These are phyloP conservation scores for Octodonta nipae DNA, from an alignment of 2,888 invertebrate genomes.

Conservation along the genomic window DNA sequence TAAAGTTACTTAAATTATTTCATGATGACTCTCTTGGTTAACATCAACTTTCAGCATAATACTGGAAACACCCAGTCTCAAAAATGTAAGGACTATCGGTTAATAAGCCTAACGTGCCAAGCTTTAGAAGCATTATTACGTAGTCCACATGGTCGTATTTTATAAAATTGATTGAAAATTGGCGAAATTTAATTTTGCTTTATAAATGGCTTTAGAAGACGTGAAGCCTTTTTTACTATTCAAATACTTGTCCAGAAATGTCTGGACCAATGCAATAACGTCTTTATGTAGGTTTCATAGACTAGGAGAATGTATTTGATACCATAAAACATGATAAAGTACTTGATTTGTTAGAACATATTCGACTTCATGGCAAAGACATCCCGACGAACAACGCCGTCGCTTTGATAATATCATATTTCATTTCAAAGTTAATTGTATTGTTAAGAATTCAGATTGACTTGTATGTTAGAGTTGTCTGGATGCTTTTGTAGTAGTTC, in stretches of 20 bases:
- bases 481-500: too few species aligned
- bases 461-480: too few species aligned
- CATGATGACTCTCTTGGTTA: neutral
- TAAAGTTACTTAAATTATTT: constrained; percentile 1
- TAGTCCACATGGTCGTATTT: neutral
- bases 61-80: neutral
- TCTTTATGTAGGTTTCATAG: constrained; percentile 1
- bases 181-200: neutral
- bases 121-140: neutral
- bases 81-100: constrained; percentile 1
- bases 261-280: neutral
- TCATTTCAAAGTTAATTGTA: too few species aligned
- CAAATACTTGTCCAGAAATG: neutral
- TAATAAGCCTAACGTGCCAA: constrained; percentile 1
- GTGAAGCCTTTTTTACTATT: neutral
- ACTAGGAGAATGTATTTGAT: constrained; percentile 1
- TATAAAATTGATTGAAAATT: neutral
- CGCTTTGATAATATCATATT: too few species aligned
- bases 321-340: neutral
- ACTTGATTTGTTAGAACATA: constrained; percentile 1
- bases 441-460: too few species aligned
- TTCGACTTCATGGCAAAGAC: neutral
- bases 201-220: neutral
- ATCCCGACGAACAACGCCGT: too few species aligned
- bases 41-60: neutral